Evolutionary conservation across 2,113 vertebrate genomes (phyloP), one percentile per base, ranked within the genome.

Genomic region (Alosa alosa): DNA sequence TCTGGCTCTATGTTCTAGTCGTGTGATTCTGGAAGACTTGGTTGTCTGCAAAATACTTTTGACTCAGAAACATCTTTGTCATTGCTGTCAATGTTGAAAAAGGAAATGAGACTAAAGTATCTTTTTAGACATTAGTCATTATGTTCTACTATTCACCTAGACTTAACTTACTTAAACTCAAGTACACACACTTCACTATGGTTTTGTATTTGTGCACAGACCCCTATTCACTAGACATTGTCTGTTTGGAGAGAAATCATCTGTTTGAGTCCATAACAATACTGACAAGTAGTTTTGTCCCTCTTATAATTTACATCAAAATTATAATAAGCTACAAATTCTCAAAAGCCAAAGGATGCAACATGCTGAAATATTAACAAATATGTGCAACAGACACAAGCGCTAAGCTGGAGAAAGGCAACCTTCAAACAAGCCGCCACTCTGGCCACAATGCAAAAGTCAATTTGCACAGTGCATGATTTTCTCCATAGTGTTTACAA

Each of bases 401-500:
- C 72, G 15, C 36, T 78, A 20, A 15, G 85, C 75, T 31, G 81
- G 13, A 75, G 82, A 84, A 68, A 52, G 72, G 85, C 22, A 31
- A 36, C 83, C 86, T 84, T 84, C 64, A 78, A 78, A 57, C 57
- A 84, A 83, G 57, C 44, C 89, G 85, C 87, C 85, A 86, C 86
- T 68, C 84, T 91, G 91, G 91, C 90, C 93, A 92, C 93, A 94
- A 96, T 96, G 95, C 94, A 93, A 96, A 97, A 97, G 97, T 95
- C 97, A 96, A 97, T 98, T 97, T 97, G 90, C 97, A 96, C 95
- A 96, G 96, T 94, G 94, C 96, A 94, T 91, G 95, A 96, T 97
- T 96, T 97, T 95, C 95, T 95, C 95, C 94, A 95, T 95, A 95
- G 94, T 98, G 96, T 97, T 99, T 97, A 97, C 97, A 97, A 98